phyloP scores from a whole-genome alignment of 2,113 vertebrate genomes.

The Eretmochelys imbricata region DNA sequence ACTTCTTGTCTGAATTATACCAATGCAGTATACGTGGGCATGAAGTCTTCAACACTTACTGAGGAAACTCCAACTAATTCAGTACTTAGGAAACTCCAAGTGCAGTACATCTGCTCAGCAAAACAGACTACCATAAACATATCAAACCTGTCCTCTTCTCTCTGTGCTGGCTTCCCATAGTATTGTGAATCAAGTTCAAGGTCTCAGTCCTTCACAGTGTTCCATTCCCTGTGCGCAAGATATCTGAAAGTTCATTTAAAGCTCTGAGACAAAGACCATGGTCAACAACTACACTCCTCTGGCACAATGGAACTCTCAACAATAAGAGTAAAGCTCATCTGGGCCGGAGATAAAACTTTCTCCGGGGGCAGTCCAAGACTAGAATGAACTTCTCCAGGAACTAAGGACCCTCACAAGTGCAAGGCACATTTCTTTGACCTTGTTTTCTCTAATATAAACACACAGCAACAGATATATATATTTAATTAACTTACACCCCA shows the following conservation, averaged over 20 bases:
- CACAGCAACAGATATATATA: not conserved
- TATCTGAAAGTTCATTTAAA: not conserved
- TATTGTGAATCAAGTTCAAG: not conserved
- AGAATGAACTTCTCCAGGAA: not conserved
- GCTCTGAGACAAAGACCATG: not conserved
- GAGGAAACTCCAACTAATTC: not conserved
- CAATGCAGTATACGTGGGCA: not conserved
- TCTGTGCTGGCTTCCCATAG: not conserved
- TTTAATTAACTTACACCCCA: too few relatives aligned
- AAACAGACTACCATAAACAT: not conserved
- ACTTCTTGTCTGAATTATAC: not conserved
- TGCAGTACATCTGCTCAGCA: not conserved
- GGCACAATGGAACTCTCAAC: not conserved
- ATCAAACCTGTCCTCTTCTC: not conserved
- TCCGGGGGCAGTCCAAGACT: not conserved
- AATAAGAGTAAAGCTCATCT: not conserved
- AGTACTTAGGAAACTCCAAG: not conserved
- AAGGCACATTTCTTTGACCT: not conserved
- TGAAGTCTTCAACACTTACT: not conserved
- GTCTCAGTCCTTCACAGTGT: not conserved
- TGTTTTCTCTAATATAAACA: not conserved
- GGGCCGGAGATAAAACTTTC: not conserved
- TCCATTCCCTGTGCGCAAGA: not conserved
- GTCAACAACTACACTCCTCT: not conserved
- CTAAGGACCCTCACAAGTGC: not conserved